These are phyloP conservation scores for Dreissena rostriformis DNA, from an alignment of 1,140 invertebrate species.

Conservation along the genomic window DNA sequence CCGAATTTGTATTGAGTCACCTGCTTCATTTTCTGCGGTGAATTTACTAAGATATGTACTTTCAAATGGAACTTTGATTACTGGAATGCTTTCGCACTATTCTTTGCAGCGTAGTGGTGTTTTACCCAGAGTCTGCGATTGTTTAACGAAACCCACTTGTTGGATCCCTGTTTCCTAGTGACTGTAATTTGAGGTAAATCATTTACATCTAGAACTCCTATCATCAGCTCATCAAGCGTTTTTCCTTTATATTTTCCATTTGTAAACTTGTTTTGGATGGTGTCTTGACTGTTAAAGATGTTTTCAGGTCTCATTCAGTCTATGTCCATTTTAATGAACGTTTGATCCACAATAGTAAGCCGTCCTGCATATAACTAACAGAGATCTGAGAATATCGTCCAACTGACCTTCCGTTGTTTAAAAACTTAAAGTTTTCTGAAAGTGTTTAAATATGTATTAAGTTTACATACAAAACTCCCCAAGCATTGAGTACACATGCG, in stretches of 20 bases:
- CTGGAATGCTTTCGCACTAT: slow-evolving; percentile 18
- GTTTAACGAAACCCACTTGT: slow-evolving; percentile 32
- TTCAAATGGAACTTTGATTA: background rate
- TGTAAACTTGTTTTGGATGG: background rate
- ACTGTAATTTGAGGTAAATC: slow-evolving; percentile 29
- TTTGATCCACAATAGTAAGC: no score
- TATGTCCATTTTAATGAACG: no score
- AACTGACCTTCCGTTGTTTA: no score
- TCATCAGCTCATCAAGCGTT: slow-evolving; percentile 21
- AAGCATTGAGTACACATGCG: no score
- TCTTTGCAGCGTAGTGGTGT: slow-evolving; percentile 14
- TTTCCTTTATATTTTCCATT: slow-evolving; percentile 14
- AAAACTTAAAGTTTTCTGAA: no score
- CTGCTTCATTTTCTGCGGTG: background rate
- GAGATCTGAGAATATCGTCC: no score
- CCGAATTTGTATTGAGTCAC: no score
- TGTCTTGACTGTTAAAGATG: slow-evolving; percentile 29
- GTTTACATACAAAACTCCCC: no score
- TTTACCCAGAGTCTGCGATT: slow-evolving; percentile 45
- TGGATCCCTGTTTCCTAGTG: background rate
- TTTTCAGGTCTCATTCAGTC: background rate
- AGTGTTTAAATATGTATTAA: no score
- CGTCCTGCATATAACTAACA: no score
- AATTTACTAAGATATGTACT: slow-evolving; percentile 1
- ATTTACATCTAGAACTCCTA: background rate